These are phyloP conservation scores for Microctenopoma stevenorrisi DNA, from an alignment of 2,797 vertebrate species.

Conservation along the genomic window DNA sequence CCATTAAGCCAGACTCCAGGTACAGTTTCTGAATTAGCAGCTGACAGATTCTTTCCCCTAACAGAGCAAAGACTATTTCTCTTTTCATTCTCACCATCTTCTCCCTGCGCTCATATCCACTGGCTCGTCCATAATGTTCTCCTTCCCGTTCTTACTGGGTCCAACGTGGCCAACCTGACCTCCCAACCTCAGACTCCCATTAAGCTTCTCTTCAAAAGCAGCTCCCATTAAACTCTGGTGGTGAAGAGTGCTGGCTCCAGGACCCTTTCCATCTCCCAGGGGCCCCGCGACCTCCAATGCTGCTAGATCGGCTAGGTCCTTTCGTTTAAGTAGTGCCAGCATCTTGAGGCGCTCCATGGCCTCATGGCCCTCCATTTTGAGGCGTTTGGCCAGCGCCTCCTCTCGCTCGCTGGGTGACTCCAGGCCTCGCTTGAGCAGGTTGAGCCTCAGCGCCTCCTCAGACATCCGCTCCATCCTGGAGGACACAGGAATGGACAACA, in stretches of 20 bases:
- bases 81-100: conserved; percentile 85
- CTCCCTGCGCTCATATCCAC: conserved; percentile 96
- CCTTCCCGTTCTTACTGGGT: conserved; percentile 89
- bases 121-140: conserved; percentile 93
- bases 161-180: conserved; percentile 74
- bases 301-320: conserved; percentile 88
- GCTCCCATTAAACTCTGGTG: conserved; percentile 72
- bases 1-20: not conserved
- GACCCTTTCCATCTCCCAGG: conserved; percentile 80
- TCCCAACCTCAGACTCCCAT: conserved; percentile 87
- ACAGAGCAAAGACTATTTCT: not conserved
- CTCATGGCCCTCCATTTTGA: conserved; percentile 96
- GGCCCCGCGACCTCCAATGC: conserved; percentile 73
- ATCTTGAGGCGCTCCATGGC: conserved; percentile 98
- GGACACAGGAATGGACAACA: not conserved
- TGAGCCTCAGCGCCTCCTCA: conserved; percentile 93
- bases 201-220: conserved; percentile 92
- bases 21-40: not conserved
- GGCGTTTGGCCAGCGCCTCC: conserved; percentile 90
- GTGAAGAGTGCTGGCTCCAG: conserved; percentile 72
- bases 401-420: conserved; percentile 89
- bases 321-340: conserved; percentile 93
- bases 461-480: conserved; percentile 93
- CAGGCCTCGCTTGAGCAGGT: conserved; percentile 92
- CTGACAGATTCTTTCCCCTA: not conserved